Evolutionary conservation across 2,888 invertebrate species (phyloP).

Genomic region (Eudasyphora cyanicolor): DNA sequence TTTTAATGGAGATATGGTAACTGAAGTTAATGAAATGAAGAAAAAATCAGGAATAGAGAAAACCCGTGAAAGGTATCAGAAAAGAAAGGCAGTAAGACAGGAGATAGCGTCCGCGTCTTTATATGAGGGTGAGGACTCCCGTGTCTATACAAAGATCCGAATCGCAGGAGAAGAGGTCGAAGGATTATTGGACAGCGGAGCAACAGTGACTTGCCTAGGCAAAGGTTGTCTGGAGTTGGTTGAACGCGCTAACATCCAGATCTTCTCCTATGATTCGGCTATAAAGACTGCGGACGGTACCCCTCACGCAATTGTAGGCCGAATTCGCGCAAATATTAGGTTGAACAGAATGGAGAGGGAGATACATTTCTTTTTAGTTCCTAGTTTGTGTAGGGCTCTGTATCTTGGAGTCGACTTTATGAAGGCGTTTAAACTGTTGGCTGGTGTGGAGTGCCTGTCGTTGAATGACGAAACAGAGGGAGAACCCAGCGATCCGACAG

Average conservation of each 20-base stretch:
- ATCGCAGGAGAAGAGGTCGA: slow-evolving; percentile 18
- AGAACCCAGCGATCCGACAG: background rate
- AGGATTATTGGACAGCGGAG: too few species aligned
- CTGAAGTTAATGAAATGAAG: too few species aligned
- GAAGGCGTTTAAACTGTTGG: too few species aligned
- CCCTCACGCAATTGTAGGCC: slow-evolving; percentile 38
- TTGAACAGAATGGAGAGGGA: slow-evolving; percentile 17
- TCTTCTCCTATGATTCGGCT: background rate
- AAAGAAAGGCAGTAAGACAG: too few species aligned
- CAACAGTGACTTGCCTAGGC: slow-evolving; percentile 5
- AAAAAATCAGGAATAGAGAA: too few species aligned
- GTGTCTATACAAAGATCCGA: too few species aligned
- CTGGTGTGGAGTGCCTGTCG: too few species aligned
- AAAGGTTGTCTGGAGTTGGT: slow-evolving; percentile 28
- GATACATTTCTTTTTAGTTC: slow-evolving; percentile 45
- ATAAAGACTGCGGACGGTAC: too few species aligned
- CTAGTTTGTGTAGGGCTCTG: slow-evolving; percentile 22
- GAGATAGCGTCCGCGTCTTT: too few species aligned
- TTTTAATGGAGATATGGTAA: too few species aligned
- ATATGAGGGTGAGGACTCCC: slow-evolving; percentile 25
- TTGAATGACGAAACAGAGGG: background rate
- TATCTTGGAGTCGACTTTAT: too few species aligned
- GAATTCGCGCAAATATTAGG: background rate
- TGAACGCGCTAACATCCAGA: background rate
- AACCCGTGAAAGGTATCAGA: too few species aligned